These are phyloP conservation scores for Acanthurus lineatus DNA, from an alignment of 2,797 vertebrate species.

Conservation along the genomic window DNA sequence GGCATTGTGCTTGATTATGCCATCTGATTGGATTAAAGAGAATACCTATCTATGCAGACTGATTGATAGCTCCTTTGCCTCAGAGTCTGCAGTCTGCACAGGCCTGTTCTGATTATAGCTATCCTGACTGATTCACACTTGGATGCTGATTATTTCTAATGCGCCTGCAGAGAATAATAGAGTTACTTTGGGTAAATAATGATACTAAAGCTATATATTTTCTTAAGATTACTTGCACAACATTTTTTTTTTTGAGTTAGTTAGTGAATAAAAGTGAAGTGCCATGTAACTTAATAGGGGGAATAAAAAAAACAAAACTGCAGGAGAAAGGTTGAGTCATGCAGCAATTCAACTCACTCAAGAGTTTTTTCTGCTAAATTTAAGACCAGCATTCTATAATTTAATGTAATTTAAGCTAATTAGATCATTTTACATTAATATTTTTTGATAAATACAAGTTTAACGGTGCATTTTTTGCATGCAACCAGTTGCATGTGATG, in stretches of 20 bases:
- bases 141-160: slow-evolving; percentile 54
- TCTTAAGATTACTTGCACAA: neutral
- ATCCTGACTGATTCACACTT: slow-evolving; percentile 49
- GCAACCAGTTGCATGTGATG: too few relatives aligned
- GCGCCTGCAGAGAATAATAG: slow-evolving; percentile 37
- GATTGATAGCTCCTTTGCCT: slow-evolving; percentile 77
- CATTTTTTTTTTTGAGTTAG: slow-evolving; percentile 5
- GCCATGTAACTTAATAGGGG: neutral
- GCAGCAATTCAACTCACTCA: neutral
- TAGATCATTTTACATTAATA: too few relatives aligned
- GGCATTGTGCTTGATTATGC: slow-evolving; percentile 85
- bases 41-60: slow-evolving; percentile 74
- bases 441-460: too few relatives aligned
- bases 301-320: neutral
- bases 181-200: slow-evolving; percentile 47
- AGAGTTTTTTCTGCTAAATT: neutral
- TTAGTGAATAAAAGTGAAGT: neutral
- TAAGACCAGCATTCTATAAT: too few relatives aligned
- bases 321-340: neutral
- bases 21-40: slow-evolving; percentile 85
- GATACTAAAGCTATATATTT: neutral
- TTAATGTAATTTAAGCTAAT: too few relatives aligned
- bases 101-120: slow-evolving; percentile 61
- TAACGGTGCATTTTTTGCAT: too few relatives aligned
- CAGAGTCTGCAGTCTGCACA: slow-evolving; percentile 33